Base-by-base conservation (phyloP, 1,140 invertebrate species). In the Nixonia krombeini region DNA sequence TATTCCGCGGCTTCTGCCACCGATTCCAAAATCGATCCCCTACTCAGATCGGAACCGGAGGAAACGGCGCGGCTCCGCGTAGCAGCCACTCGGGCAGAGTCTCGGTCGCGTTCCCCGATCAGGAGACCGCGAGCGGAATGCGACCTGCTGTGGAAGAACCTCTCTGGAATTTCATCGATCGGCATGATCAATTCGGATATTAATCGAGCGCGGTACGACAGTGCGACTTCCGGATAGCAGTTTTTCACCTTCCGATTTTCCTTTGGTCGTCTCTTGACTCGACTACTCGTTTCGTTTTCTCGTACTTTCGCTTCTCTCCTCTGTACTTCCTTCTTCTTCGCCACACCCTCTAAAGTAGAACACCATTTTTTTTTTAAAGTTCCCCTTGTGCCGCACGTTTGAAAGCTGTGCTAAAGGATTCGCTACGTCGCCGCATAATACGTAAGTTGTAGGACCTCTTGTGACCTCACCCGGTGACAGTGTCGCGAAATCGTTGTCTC, bases 1-100 rank as follows among this genome's bases (percentile, higher is more conserved):
- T 45, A 52, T 68, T 64, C 31, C 55, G 69, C 52, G 58, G 66
- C 45, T 41, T 59, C 40, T 64, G 61, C 47, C 50, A 70, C 26
- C 50, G 59, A 70, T 59, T 31, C 44, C 15, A 47, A 52, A 67
- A 56, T 21, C 49, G 42, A 55, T 42, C 35, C 49, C 0, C 18
- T 33, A 35, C 4, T 21, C n/a, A n/a, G 61, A 56, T 38, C 53
- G 61, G 53, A 21, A 5, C 38, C 31, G 21, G 50, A 33, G 35
- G 13, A 29, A 31, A 46, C 15, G 10, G 47, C 37, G 16, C 16
- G 37, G 7, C 16, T 44, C 37, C 44, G 63, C 50, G 52, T 46
- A 57, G 47, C 61, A 52, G 52, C 25, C 56, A 31, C 29, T 26
- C 7, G 4, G 2, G 9, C 17, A 23, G 33, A 40, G 25, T 55